These are phyloP conservation scores for Blomia tropicalis DNA, from an alignment of 2,888 invertebrate genomes.

Conservation along the genomic window DNA sequence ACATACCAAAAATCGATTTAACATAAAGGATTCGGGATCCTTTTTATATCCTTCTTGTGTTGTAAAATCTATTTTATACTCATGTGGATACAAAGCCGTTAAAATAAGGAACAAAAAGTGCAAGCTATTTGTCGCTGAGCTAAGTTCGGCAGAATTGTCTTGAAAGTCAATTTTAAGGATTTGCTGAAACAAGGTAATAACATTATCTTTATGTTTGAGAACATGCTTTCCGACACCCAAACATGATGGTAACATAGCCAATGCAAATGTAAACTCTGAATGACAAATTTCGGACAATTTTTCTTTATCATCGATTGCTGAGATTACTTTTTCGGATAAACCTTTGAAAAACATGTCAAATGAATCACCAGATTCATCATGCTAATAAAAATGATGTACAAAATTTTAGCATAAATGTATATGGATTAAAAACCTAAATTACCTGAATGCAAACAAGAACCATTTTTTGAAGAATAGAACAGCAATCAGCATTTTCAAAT, in stretches of 20 bases:
- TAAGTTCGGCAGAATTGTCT: not conserved
- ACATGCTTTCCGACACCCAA: not conserved
- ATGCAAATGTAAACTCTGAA: not conserved
- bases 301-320: not conserved
- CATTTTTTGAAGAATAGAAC: not conserved
- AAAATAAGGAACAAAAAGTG: not conserved
- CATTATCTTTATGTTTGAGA: not conserved
- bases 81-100: not conserved
- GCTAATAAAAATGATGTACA: no score
- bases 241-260: not conserved
- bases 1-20: not conserved
- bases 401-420: no score
- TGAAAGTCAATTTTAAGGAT: not conserved
- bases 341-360: not conserved
- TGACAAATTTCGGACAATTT: not conserved
- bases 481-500: not conserved
- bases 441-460: not conserved
- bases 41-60: not conserved
- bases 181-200: not conserved
- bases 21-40: not conserved
- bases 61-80: no score
- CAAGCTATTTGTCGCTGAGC: not conserved
- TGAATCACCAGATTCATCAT: not conserved
- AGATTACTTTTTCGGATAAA: not conserved
- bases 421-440: not conserved